These are phyloP conservation scores for Aphelinus atriplicis DNA, from an alignment of 1,140 invertebrate species.

Conservation along the genomic window DNA sequence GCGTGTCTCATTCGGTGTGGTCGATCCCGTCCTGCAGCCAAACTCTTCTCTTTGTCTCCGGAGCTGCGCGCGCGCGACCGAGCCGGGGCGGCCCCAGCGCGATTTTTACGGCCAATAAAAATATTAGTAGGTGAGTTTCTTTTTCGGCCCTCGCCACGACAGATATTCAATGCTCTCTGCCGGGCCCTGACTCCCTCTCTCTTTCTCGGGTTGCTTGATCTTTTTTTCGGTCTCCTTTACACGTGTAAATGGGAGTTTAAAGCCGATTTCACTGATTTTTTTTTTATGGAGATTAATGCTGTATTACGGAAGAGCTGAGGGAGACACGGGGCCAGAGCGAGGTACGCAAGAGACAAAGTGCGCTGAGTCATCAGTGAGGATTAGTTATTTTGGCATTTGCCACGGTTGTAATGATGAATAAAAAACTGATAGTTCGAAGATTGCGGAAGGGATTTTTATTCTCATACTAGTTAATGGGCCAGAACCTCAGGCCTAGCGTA, in stretches of 20 bases:
- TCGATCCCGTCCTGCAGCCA: slow-evolving; percentile 29
- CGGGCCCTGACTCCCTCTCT: slow-evolving; percentile 32
- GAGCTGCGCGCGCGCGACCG: neutral
- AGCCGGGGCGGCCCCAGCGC: slow-evolving; percentile 26
- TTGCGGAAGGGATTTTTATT: no score
- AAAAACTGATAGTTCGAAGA: no score
- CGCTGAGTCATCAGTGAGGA: neutral
- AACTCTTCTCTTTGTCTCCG: slow-evolving; percentile 33
- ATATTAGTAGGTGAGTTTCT: slow-evolving; percentile 54
- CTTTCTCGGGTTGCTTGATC: slow-evolving; percentile 8
- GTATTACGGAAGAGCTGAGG: neutral
- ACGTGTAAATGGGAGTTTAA: slow-evolving; percentile 19
- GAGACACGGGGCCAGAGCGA: no score
- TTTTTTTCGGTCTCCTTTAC: slow-evolving; percentile 7
- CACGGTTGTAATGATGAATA: slow-evolving; percentile 25
- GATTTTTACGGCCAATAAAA: slow-evolving; percentile 59
- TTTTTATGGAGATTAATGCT: slow-evolving; percentile 33
- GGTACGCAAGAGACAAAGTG: neutral
- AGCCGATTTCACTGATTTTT: slow-evolving; percentile 32
- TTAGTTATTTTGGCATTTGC: slow-evolving; percentile 15
- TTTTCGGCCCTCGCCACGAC: slow-evolving; percentile 36
- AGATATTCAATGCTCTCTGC: slow-evolving; percentile 2
- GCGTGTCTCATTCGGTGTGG: slow-evolving; percentile 9
- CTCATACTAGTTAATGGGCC: no score
- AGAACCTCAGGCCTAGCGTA: no score